These are phyloP conservation scores for Nomada lathburiana DNA, from an alignment of 2,888 invertebrate species.

Conservation along the genomic window DNA sequence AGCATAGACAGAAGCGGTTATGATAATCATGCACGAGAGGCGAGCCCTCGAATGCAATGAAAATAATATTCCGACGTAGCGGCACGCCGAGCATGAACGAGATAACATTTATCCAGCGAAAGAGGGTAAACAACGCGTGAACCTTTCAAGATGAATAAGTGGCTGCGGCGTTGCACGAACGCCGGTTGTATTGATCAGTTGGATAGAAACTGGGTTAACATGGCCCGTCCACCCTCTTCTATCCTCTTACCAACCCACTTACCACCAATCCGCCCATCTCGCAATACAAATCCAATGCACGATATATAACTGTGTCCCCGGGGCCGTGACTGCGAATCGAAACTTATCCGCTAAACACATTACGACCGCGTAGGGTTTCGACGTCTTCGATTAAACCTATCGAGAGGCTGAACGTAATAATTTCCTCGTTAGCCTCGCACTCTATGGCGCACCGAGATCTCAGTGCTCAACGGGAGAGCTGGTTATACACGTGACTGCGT, in stretches of 20 bases:
- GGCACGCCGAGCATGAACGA: constrained; percentile 13
- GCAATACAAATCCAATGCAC: constrained; percentile 65
- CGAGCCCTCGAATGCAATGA: background rate
- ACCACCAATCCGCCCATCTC: constrained; percentile 65
- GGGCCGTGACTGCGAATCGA: constrained; percentile 48
- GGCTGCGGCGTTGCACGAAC: constrained; percentile 71
- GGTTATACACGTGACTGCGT: background rate
- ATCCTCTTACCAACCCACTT: constrained; percentile 65
- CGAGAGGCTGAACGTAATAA: constrained; percentile 45
- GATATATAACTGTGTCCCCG: constrained; percentile 30
- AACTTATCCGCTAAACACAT: constrained; percentile 46
- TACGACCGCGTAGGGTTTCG: constrained; percentile 41
- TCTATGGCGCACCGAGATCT: background rate
- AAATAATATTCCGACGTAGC: constrained; percentile 3
- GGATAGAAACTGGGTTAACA: constrained; percentile 77
- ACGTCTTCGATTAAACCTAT: constrained; percentile 51
- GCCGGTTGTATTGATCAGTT: constrained; percentile 75
- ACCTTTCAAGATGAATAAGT: constrained; percentile 73
- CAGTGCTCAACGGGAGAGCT: background rate
- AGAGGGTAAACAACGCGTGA: constrained; percentile 59
- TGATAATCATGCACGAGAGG: constrained; percentile 1
- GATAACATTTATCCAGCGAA: constrained; percentile 55
- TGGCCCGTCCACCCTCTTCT: constrained; percentile 69
- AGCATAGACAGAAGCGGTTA: background rate
- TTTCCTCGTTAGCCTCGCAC: constrained; percentile 35